Evolutionary conservation across 2,113 vertebrate genomes (phyloP).

Genomic region (Sclerurus mexicanus): DNA sequence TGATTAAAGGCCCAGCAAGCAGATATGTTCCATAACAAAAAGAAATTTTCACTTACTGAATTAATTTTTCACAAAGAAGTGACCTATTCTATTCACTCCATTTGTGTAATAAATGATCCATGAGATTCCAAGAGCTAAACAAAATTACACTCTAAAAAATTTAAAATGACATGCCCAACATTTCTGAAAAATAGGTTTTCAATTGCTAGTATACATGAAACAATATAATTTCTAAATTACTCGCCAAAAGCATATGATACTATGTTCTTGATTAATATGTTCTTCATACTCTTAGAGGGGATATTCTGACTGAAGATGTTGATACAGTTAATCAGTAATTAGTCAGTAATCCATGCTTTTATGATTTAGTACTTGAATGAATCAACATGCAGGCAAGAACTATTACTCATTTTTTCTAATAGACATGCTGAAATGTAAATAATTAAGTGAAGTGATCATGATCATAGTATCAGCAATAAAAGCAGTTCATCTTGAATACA

Average conservation of each 20-base stretch:
- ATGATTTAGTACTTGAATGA: slow-evolving; percentile 20
- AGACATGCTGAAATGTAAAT: neutral
- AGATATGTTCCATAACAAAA: neutral
- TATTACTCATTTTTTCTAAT: slow-evolving; percentile 6
- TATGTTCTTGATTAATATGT: neutral
- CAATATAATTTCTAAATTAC: neutral
- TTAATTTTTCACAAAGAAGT: neutral
- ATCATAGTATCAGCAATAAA: neutral
- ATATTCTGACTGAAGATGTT: slow-evolving; percentile 4
- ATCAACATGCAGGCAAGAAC: slow-evolving; percentile 9
- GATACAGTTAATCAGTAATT: slow-evolving; percentile 28
- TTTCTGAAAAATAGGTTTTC: neutral
- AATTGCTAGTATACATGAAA: neutral
- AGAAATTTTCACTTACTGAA: neutral
- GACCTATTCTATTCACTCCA: neutral
- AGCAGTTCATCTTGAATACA: neutral
- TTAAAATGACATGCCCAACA: neutral
- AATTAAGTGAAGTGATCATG: neutral
- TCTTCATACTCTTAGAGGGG: neutral
- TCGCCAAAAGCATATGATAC: neutral
- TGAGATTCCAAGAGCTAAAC: neutral
- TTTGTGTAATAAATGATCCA: neutral
- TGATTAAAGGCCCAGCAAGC: neutral
- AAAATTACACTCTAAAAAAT: neutral
- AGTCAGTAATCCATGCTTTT: slow-evolving; percentile 13